A percentile compares a stretch with the other conserved stretches of the same genome.
Conservation (phyloP, 2,113 vertebrate genomes). For the Glaucidium brasilianum region DNA sequence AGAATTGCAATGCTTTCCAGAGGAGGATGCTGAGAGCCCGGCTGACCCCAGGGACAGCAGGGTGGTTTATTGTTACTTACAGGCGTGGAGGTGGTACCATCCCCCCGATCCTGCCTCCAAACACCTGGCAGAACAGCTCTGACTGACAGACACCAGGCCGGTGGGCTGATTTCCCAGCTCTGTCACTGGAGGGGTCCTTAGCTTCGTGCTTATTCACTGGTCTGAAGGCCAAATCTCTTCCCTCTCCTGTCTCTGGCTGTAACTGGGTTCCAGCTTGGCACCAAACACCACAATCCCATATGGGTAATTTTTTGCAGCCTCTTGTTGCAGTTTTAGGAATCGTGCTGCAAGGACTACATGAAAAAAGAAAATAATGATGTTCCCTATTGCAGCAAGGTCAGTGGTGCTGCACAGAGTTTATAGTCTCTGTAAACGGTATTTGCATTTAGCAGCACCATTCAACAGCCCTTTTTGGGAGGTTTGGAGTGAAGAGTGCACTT, state of each 20-base stretch:
- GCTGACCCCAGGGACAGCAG: background rate
- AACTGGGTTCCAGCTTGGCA: background rate
- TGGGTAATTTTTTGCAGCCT: background rate
- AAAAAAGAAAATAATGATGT: background rate
- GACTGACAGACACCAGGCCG: fast-evolving
- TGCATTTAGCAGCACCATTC: background rate
- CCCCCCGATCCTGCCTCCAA: background rate
- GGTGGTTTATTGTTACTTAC: background rate
- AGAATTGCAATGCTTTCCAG: background rate
- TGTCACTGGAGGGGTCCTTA: background rate
- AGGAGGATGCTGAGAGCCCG: background rate
- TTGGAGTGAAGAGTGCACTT: background rate
- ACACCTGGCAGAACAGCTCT: background rate
- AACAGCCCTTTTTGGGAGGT: background rate
- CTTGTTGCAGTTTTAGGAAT: background rate
- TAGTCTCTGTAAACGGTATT: background rate
- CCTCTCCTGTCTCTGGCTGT: background rate
- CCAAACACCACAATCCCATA: fast-evolving
- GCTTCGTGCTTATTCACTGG: background rate
- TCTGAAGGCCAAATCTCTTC: background rate
- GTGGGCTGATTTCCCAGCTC: background rate
- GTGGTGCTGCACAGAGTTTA: background rate
- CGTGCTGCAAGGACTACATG: background rate
- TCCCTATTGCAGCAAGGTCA: background rate
- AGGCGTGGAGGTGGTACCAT: too few relatives aligned